Base-by-base conservation (phyloP, 2,888 invertebrate genomes). In the Chymomyza procnemis region DNA sequence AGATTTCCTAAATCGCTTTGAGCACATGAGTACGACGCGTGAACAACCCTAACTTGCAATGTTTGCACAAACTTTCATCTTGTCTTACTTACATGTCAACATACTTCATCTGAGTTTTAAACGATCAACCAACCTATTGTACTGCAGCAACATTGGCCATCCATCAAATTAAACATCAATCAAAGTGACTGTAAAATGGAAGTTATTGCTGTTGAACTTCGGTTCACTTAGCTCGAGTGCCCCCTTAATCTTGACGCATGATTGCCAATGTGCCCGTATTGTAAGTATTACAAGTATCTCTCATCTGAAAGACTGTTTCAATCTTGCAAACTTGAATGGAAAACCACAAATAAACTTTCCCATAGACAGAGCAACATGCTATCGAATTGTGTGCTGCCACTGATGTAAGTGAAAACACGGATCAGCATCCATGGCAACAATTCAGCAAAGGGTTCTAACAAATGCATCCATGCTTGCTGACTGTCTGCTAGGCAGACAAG, bases 341-440 rank as follows among this genome's bases (percentile, higher is more conserved):
- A 26, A 41, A 41, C 34, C 34, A 41, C 34, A 41, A 41, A 41
- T 41, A 41, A 41, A 41, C 12, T 41, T 41, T 41, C 12, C 12
- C 12, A 41, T 9, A 34, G 34, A 3, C 34, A 41, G 12, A 41
- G 34, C 34, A 41, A 12, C 34, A 9, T 41, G 34, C 34, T 12
- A 41, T 3, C 12, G 9, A 12, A n/a, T n/a, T n/a, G n/a, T n/a
- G n/a, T n/a, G 34, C 34, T 41, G 12, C 12, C 12, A 9, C 34
- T 12, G 34, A 81, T 86, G 75, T 86, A 84, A 82, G 81, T 82
- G 81, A 82, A 82, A 82, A 86, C 81, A 86, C 81, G 81, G 81
- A 82, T 82, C 81, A 82, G 84, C 81, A 79, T 87, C 34, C 66
- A 84, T 79, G 85, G 86, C 81, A 82, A 82, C 34, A 41, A 41